These are phyloP conservation scores for Sigmodon hispidus DNA, from an alignment of 2,113 vertebrate genomes.

Conservation along the genomic window DNA sequence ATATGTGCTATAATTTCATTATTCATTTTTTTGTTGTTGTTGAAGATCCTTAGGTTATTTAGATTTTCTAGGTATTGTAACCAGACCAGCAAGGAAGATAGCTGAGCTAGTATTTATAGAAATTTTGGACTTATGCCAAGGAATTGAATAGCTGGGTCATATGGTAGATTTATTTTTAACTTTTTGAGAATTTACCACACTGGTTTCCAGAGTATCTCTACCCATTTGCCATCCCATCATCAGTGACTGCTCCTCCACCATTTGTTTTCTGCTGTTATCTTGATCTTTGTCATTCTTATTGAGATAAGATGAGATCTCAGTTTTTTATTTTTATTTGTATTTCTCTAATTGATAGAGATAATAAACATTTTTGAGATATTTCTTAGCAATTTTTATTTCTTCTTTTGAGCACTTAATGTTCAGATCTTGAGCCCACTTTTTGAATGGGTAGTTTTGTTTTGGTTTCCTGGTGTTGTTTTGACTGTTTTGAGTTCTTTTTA, in stretches of 20 bases:
- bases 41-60: background rate
- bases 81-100: background rate
- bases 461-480: background rate
- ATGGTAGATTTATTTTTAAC: background rate
- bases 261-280: too few species aligned
- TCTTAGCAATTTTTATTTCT: background rate
- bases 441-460: background rate
- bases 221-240: background rate
- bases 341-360: background rate
- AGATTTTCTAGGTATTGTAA: background rate
- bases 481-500: background rate
- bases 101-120: background rate
- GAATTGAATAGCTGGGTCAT: background rate
- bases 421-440: background rate
- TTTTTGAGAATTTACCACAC: background rate
- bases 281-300: too few species aligned
- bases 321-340: background rate
- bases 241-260: background rate
- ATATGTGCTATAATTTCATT: too few species aligned
- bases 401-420: background rate
- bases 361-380: background rate
- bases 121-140: background rate
- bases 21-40: too few species aligned
- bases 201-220: background rate
- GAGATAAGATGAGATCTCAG: too few species aligned